Conservation (phyloP, 2,113 vertebrate species). For the Holacanthus passer region DNA sequence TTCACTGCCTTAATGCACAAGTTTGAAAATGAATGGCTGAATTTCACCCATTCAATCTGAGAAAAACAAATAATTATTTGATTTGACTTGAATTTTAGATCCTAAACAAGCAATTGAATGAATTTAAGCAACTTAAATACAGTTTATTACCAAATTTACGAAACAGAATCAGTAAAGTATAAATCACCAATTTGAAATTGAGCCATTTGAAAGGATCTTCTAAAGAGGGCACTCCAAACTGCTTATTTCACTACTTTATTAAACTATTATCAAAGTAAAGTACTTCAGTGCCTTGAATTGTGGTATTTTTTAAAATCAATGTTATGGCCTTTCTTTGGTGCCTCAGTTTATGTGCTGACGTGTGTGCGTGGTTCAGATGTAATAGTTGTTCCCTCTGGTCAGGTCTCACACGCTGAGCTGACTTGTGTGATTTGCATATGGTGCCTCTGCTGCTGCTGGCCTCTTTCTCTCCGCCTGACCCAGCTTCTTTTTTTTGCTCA, state of each 20-base stretch:
- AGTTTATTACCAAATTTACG: too few species aligned
- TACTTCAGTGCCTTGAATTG: not conserved
- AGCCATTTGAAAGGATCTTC: not conserved
- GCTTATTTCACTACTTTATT: too few species aligned
- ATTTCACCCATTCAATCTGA: too few species aligned
- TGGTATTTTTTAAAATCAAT: not conserved
- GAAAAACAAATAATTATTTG: too few species aligned
- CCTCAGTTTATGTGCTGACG: not conserved
- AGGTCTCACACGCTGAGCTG: slow-evolving; percentile 1
- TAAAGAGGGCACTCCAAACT: not conserved
- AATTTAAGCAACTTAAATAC: too few species aligned
- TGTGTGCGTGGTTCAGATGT: not conserved
- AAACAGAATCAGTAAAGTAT: not conserved
- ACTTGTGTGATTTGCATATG: not conserved
- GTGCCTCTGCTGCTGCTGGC: slow-evolving; percentile 5
- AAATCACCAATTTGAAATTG: not conserved
- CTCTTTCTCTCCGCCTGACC: slow-evolving; percentile 1
- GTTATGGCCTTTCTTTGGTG: not conserved
- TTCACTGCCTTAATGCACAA: too few species aligned
- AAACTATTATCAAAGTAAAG: not conserved
- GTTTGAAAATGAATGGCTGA: too few species aligned
- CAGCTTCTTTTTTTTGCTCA: not conserved
- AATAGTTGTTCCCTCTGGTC: slow-evolving; percentile 8
- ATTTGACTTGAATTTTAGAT: too few species aligned
- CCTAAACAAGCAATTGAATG: too few species aligned